Conservation (phyloP, 1,140 invertebrate genomes). For the Eriosoma lanigerum region DNA sequence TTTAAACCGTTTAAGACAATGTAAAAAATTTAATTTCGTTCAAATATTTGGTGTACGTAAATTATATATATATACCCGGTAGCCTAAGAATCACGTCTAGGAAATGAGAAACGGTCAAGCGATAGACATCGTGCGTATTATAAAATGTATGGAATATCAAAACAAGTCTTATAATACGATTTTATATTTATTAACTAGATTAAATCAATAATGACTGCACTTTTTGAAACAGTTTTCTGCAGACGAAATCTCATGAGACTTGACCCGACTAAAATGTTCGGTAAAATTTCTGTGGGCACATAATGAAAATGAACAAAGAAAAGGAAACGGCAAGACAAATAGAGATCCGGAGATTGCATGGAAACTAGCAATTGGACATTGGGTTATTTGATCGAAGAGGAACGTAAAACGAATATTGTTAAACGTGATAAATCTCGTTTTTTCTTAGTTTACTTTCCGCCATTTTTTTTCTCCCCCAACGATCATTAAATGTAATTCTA, state of each 20-base stretch:
- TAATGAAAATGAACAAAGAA: conserved; percentile 58
- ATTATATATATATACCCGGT: no score
- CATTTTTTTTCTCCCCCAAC: not conserved
- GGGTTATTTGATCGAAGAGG: not conserved
- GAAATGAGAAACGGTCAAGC: conserved; percentile 51
- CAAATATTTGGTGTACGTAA: no score
- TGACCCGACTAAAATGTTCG: no score
- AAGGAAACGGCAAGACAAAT: conserved; percentile 55
- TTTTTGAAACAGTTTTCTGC: no score
- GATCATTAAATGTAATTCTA: not conserved
- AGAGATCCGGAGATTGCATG: conserved; percentile 52
- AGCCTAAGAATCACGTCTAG: not conserved
- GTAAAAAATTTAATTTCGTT: no score
- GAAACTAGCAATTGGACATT: conserved; percentile 9
- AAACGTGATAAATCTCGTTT: conserved; percentile 12
- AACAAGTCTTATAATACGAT: no score
- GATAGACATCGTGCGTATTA: conserved; percentile 51
- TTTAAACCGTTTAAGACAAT: no score
- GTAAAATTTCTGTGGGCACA: no score
- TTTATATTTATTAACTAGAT: no score
- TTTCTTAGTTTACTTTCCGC: not conserved
- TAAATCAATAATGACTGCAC: no score
- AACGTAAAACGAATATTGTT: conserved; percentile 19
- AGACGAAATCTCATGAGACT: no score
- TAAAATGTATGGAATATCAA: conserved; percentile 54